A percentile compares a stretch with the other conserved stretches of the same genome.
Evolutionary conservation across 2,797 vertebrate genomes (phyloP).

Genomic region (Artibeus lituratus): DNA sequence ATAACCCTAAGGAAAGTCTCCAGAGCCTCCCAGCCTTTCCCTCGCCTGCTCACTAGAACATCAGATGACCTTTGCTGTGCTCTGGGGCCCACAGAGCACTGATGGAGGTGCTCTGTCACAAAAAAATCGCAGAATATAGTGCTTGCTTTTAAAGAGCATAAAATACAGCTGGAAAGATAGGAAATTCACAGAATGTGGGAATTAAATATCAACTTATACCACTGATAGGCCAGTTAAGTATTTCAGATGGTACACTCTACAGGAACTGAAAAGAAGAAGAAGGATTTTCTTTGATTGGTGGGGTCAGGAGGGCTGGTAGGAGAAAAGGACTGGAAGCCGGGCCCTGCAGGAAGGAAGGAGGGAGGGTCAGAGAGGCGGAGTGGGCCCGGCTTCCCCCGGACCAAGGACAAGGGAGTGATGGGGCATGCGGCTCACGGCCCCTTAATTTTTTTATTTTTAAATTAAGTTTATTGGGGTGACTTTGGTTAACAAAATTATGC

Average conservation of each 20-base stretch:
- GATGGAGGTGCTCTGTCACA: background rate
- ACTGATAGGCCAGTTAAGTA: background rate
- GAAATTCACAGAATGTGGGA: background rate
- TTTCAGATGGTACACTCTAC: background rate
- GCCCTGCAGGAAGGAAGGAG: background rate
- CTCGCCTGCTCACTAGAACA: background rate
- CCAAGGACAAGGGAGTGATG: background rate
- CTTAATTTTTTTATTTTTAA: background rate
- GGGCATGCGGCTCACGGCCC: rapidly evolving
- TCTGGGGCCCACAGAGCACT: background rate
- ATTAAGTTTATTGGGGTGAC: background rate
- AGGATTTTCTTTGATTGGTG: background rate
- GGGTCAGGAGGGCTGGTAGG: background rate
- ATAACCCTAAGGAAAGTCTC: background rate
- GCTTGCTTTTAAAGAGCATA: background rate
- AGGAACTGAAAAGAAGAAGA: background rate
- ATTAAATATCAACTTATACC: background rate
- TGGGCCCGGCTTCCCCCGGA: background rate
- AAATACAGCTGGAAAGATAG: background rate
- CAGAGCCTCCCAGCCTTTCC: background rate
- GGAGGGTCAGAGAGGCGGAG: background rate
- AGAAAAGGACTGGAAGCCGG: background rate
- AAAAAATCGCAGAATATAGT: background rate
- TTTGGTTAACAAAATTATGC: background rate
- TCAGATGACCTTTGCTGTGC: background rate